phyloP scores from a whole-genome alignment of 2,888 invertebrate species.

The Tinea pellionella region DNA sequence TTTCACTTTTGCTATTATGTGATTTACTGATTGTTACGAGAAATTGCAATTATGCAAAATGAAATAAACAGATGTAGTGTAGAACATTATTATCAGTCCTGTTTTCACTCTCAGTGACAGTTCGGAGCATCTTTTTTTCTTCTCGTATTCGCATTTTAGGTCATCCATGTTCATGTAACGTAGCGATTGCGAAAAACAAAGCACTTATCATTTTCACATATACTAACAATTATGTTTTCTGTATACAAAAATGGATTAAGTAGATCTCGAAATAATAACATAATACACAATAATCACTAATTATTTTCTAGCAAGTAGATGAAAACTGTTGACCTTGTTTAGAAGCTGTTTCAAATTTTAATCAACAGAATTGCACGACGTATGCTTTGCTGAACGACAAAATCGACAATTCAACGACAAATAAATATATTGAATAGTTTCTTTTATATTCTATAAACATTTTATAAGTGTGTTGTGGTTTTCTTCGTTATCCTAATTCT shows the following conservation, averaged over 20 bases:
- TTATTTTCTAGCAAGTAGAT: constrained; percentile 63
- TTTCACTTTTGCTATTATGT: constrained; percentile 63
- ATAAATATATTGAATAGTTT: not conserved
- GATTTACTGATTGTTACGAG: constrained; percentile 46
- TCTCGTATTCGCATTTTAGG: constrained; percentile 70
- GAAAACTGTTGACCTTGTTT: constrained; percentile 72
- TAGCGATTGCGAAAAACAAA: constrained; percentile 70
- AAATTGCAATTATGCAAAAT: constrained; percentile 37
- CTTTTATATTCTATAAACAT: not conserved
- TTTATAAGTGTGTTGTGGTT: not conserved
- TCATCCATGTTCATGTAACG: constrained; percentile 72
- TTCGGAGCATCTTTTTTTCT: constrained; percentile 65
- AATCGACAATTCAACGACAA: not conserved
- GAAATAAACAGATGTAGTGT: constrained; percentile 21
- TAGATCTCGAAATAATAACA: constrained; percentile 43
- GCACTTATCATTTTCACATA: constrained; percentile 65
- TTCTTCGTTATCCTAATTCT: too few species aligned
- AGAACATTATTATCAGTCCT: constrained; percentile 53
- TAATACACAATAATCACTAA: constrained; percentile 52
- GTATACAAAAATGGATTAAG: constrained; percentile 38
- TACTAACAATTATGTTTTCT: constrained; percentile 51
- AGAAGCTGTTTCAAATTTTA: constrained; percentile 70
- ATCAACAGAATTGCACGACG: constrained; percentile 66
- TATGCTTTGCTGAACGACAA: not conserved
- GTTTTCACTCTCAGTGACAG: constrained; percentile 54